Evolutionary conservation across 2,797 vertebrate species (phyloP).

Genomic region (Natrix natrix): DNA sequence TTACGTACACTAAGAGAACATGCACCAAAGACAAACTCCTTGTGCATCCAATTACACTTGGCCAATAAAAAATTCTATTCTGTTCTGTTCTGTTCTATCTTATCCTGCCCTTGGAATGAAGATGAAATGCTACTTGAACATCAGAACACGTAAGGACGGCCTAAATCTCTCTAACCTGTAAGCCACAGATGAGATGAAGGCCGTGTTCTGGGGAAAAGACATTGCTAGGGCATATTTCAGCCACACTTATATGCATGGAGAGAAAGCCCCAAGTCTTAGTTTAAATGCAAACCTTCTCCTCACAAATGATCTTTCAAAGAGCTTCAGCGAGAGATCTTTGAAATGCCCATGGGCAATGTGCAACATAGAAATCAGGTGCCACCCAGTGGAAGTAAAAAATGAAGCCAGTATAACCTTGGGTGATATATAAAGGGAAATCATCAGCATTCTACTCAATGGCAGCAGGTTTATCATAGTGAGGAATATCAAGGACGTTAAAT

Average conservation of each 20-base stretch:
- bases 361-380: conserved; percentile 18
- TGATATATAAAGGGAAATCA: neutral
- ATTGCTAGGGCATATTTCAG: neutral
- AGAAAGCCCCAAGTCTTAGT: neutral
- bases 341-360: conserved; percentile 6
- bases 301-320: conserved; percentile 16
- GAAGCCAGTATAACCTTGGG: neutral
- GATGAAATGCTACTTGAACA: neutral
- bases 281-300: conserved; percentile 4
- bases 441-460: neutral
- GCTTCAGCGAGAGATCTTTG: conserved; percentile 6
- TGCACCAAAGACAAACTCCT: too few species aligned
- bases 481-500: conserved; percentile 18
- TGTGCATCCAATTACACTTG: too few species aligned
- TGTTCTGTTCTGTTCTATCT: neutral
- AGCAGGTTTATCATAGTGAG: conserved; percentile 28
- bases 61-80: too few species aligned
- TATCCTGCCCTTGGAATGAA: neutral
- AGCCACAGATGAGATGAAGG: neutral
- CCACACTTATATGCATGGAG: too few species aligned
- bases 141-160: neutral
- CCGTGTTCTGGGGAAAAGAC: neutral
- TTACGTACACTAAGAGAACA: too few species aligned
- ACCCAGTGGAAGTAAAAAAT: neutral
- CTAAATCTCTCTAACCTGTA: neutral